Evolutionary conservation across 2,113 vertebrate genomes (phyloP).

Genomic region (Seriola quinqueradiata): DNA sequence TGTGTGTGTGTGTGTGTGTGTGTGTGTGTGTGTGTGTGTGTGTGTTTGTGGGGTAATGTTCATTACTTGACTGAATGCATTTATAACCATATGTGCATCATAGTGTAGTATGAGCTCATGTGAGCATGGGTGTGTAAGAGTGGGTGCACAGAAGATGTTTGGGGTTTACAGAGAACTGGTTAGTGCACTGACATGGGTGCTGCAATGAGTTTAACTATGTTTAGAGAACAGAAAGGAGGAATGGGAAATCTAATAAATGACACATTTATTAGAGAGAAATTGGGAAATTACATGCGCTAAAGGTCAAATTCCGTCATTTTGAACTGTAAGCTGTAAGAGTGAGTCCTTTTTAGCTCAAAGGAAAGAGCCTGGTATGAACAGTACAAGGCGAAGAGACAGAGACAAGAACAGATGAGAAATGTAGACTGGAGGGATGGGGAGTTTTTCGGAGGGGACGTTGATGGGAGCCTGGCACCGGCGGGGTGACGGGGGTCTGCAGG

Average conservation of each 20-base stretch:
- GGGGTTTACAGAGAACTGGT: slow-evolving; percentile 22
- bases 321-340: not conserved
- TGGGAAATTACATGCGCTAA: not conserved
- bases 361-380: not conserved
- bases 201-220: not conserved
- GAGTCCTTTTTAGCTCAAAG: not conserved
- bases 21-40: slow-evolving; percentile 3
- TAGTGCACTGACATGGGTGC: not conserved
- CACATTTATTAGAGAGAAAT: not conserved
- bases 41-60: not conserved
- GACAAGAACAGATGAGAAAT: slow-evolving; percentile 25
- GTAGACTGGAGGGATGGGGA: slow-evolving; percentile 7
- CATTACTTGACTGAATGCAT: slow-evolving; percentile 16
- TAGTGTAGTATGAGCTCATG: not conserved
- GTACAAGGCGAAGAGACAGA: not conserved
- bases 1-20: not conserved
- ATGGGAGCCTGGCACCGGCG: slow-evolving; percentile 69
- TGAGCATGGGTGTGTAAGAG: slow-evolving; percentile 9
- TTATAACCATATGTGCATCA: slow-evolving; percentile 8
- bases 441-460: slow-evolving; percentile 39
- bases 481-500: slow-evolving; percentile 60
- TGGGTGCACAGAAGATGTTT: slow-evolving; percentile 7
- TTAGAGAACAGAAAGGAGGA: not conserved
- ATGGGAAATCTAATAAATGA: too few relatives aligned
- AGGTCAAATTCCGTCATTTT: too few relatives aligned